Conservation (phyloP, 2,797 vertebrate species). For the Eidolon dupreanum region DNA sequence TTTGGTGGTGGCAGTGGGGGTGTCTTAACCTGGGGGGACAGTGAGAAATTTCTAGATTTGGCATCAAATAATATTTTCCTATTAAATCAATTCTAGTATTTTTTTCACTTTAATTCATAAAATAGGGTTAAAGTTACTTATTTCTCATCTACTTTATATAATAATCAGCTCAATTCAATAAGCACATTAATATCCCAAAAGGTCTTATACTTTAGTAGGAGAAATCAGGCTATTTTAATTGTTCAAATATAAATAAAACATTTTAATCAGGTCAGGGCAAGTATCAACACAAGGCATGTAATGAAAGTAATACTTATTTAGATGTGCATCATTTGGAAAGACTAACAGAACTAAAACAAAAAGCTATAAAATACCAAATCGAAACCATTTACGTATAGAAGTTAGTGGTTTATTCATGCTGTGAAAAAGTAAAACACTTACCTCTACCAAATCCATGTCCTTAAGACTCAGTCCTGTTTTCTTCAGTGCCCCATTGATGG, state of each 20-base stretch:
- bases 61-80: not conserved
- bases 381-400: not conserved
- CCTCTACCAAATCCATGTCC: conserved; percentile 98
- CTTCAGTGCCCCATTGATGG: conserved; percentile 94
- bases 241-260: conserved; percentile 3
- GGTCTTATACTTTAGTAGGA: not conserved
- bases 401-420: not conserved
- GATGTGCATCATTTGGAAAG: not conserved
- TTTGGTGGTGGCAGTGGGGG: not conserved
- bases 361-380: not conserved
- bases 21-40: not conserved
- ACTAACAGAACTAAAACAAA: not conserved
- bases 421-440: conserved; percentile 77
- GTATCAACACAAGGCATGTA: not conserved
- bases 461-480: conserved; percentile 93
- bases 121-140: not conserved
- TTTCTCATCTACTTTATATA: not conserved
- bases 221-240: conserved; percentile 9
- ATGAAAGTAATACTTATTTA: not conserved
- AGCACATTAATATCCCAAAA: not conserved
- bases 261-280: not conserved
- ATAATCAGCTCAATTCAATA: not conserved
- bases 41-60: not conserved
- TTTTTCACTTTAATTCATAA: conserved; percentile 43
- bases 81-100: not conserved